Base-by-base conservation (phyloP, 92 coral and sea anemone species). In the Nematostella vectensis region DNA sequence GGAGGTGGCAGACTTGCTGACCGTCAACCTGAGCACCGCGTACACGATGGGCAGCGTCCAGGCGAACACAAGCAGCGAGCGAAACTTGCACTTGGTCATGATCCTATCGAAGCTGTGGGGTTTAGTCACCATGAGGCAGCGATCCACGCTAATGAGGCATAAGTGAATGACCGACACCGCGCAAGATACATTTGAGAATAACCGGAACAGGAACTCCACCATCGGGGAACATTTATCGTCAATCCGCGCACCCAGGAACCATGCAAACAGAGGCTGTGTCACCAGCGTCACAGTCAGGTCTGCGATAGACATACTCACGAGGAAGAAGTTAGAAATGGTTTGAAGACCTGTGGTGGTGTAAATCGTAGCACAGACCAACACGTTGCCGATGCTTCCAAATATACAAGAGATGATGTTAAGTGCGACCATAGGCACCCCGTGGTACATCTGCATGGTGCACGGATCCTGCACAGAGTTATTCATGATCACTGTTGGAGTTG, bases 341-440 rank as follows among this genome's bases (percentile, higher is more conserved):
- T 80, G 83, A 16, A 83, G 72, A n/a, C 71, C 69, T 21, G 69
- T 33, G 31, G 72, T 69, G 11, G 69, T 69, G 79, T 42, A 69
- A 30, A 83, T 80, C 24, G 94, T 76, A 3, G 76, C 82, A 27
- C 83, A 68, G 40, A 84, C 83, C 71, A 84, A 51, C 40, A 70
- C 52, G 54, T 84, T 84, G 33, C 94, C 94, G 27, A 80, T 40
- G 47, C 83, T 80, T 54, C 94, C 94, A 48, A 75, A 31, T 26
- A 85, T 51, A 18, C 72, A 59, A 2, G 87, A 80, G 30, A 80
- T 48, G 40, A 80, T 55, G 30, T 77, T 80, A 1, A 85, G 57
- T 1, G 65, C 28, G 21, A 77, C 50, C 54, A 85, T 40, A 11
- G 57, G 60, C 8, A 62, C 29, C n/a, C 69, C 76, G 36, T 85